Evolutionary conservation across 2,797 vertebrate species (phyloP), one percentile per base, ranked within the genome.

Genomic region (Phoxinus dragarum): DNA sequence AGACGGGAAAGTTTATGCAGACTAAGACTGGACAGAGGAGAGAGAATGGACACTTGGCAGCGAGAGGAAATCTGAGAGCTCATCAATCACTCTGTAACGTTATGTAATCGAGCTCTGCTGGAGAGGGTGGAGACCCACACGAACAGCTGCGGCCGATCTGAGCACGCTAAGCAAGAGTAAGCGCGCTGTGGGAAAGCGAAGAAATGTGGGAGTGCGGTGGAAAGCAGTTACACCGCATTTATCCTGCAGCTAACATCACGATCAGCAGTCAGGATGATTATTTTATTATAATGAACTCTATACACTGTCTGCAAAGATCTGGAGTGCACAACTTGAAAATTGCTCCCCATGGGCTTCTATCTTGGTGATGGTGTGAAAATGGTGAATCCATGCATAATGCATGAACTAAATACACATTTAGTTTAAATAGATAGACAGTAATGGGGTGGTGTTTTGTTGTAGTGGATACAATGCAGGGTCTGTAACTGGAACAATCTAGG

Each of bases 1-100:
- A 71, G 34, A 81, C 19, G 5, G 61, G 38, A 66, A 38, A 6
- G 47, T 54, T 54, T 74, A 67, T 4, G n/a, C 67, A 83, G 64
- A 72, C 2, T 27, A 61, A 78, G 74, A 31, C 44, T 84, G 47
- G 38, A 64, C 23, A 1, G 49, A 27, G 61, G 82, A 61, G 82
- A 73, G 67, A 79, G 38, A 74, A n/a, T 44, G 84, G 87, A 87
- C 88, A 54, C 77, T 73, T 79, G 83, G 83, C 83, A 61, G 73
- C 52, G 61, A 12, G 23, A 36, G 36, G 88, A 82, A 74, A 89
- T 78, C 36, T 75, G 79, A 86, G 79, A 85, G 80, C 64, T 88
- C 89, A 88, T 92, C 86, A 89, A 89, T 93, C 91, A 90, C 68
- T 59, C 82, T 90, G 82, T 86, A 80, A 82, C 71, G 89, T 95